Evolutionary conservation across 2,113 vertebrate species (phyloP).

Genomic region (Orthonyx spaldingii): DNA sequence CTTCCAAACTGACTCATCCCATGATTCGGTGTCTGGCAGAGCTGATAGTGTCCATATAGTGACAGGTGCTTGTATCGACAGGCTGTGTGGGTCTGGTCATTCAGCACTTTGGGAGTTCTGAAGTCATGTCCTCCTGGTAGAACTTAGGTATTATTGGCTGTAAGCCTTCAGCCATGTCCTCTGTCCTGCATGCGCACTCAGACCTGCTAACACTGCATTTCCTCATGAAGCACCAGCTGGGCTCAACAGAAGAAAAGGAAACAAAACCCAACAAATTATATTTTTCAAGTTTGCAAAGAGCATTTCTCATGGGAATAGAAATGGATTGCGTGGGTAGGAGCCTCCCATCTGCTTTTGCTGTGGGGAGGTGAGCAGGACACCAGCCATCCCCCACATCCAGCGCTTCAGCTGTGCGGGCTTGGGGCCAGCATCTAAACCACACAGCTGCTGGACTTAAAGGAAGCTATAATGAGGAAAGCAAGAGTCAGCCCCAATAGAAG

Average conservation of each 20-base stretch:
- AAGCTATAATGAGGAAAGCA: background rate
- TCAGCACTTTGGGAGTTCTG: background rate
- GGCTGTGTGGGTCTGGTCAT: background rate
- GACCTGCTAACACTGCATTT: background rate
- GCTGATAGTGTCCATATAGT: accelerated
- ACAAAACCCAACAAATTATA: background rate
- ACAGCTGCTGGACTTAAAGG: background rate
- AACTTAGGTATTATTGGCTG: background rate
- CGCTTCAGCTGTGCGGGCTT: background rate
- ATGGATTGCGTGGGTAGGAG: background rate
- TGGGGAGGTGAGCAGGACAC: background rate
- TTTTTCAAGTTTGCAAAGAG: background rate
- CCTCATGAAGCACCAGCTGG: background rate
- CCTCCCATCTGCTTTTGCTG: background rate
- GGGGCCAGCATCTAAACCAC: background rate
- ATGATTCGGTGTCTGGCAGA: background rate
- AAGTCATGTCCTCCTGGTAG: background rate
- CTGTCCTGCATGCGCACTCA: background rate
- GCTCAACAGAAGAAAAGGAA: background rate
- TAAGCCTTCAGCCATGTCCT: background rate
- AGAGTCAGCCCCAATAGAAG: background rate
- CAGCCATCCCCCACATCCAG: background rate
- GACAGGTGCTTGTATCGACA: background rate
- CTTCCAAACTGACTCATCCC: background rate
- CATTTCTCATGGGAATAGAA: background rate